Base-by-base conservation (phyloP, 2,888 invertebrate genomes). In the Hypena proboscidalis region DNA sequence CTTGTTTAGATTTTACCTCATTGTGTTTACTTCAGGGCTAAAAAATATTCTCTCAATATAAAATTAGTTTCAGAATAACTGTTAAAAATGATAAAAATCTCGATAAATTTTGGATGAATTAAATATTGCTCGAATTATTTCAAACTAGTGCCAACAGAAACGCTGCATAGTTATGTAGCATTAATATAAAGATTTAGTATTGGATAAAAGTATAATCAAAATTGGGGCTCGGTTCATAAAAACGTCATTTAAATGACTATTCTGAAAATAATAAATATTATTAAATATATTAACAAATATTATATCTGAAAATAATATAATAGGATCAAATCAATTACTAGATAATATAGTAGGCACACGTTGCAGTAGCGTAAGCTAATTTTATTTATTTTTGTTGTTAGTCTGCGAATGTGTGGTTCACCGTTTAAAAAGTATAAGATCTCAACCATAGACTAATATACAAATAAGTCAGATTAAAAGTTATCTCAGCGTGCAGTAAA, bases 291-390 rank as follows among this genome's bases (percentile, higher is more conserved):
- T 29, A 44, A 49, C 36, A 57, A 38, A 42, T 58, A 17, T 52
- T 43, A 40, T 58, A 33, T 44, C 45, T 54, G 34, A 50, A 25
- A 43, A 21, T 59, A 51, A 46, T 46, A 14, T 65, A 61, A 23
- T 61, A 66, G 63, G 60, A 61, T 56, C 58, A 57, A 61, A 65
- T 57, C 62, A 52, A 61, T 61, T 41, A 44, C 8, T 61, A 65
- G 46, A 20, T 41, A 17, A 8, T 65, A 47, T 42, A 7, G 3
- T 52, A 30, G 58, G 43, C 62, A 66, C 62, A 50, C 41, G 39
- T 45, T 31, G 45, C 33, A 48, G 32, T 36, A 64, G 46, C 17
- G 1, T 59, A 61, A 62, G 67, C 3, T 58, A 40, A 34, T 61
- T 40, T 44, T 52, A 60, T 60, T 65, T 48, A 48, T 65, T 57